Conservation (phyloP, 30 jellyfish, hydroid and myxozoan species). For the Catostylus mosaicus region DNA sequence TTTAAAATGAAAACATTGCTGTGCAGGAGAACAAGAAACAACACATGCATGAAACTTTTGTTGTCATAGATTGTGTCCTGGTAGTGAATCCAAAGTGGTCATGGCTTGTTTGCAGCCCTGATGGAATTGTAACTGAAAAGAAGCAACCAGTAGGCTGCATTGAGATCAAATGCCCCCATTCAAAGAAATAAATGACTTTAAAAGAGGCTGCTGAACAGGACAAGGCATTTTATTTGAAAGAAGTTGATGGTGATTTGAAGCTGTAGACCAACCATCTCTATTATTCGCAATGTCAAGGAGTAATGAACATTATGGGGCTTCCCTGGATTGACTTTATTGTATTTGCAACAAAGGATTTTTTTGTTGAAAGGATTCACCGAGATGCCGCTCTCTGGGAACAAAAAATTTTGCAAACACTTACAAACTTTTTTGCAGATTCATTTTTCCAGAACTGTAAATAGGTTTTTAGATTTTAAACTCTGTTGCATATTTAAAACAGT, state of each 20-base stretch:
- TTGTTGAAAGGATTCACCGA: neutral
- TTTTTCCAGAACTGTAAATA: neutral
- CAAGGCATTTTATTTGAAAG: neutral
- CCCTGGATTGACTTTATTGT: conserved; percentile 49
- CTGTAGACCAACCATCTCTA: conserved; percentile 25
- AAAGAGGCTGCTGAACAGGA: conserved; percentile 4
- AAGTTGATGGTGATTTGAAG: neutral
- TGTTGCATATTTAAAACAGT: too few relatives aligned
- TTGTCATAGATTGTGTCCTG: neutral
- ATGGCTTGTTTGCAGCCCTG: conserved; percentile 67
- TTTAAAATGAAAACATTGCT: conserved; percentile 12
- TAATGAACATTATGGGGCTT: conserved; percentile 47
- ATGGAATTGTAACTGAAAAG: conserved; percentile 3
- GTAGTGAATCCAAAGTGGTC: conserved; percentile 12
- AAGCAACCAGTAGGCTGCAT: conserved; percentile 12
- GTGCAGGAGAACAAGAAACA: neutral
- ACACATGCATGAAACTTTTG: neutral
- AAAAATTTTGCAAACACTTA: neutral
- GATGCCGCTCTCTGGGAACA: neutral
- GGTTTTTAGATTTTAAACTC: too few relatives aligned
- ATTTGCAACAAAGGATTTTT: conserved; percentile 24
- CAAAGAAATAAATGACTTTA: conserved; percentile 8
- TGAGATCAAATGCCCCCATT: conserved; percentile 29
- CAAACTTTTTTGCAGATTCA: neutral
- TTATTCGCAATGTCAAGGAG: conserved; percentile 56